A percentile compares a stretch with the other conserved stretches of the same genome.
Evolutionary conservation across 2,888 invertebrate genomes (phyloP).

Genomic region (Sphaeridia pumilis): DNA sequence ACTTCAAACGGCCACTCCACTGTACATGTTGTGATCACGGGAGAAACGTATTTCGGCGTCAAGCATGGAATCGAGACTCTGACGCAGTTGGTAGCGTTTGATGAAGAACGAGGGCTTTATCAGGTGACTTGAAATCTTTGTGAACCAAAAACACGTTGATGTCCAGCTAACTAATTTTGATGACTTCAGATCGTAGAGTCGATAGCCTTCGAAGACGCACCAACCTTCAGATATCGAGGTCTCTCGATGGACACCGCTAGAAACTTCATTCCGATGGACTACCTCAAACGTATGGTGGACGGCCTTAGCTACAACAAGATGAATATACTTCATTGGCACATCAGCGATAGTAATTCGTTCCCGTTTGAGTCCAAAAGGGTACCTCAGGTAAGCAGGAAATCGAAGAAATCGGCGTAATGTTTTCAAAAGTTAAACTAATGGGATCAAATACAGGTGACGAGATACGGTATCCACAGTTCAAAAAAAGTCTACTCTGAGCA

Average conservation of each 20-base stretch:
- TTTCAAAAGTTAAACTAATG: too few relatives aligned
- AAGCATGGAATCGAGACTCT: slow-evolving; percentile 33
- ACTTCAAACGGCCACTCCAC: not conserved
- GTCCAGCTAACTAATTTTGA: not conserved
- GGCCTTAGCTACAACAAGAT: slow-evolving; percentile 74
- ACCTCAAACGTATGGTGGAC: slow-evolving; percentile 60
- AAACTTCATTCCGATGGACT: slow-evolving; percentile 46
- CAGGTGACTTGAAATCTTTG: too few relatives aligned
- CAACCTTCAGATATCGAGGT: slow-evolving; percentile 47
- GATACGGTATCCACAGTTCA: slow-evolving; percentile 48
- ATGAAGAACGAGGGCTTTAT: slow-evolving; percentile 11
- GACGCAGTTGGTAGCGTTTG: slow-evolving; percentile 19
- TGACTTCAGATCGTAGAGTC: slow-evolving; percentile 44
- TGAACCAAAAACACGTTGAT: too few relatives aligned
- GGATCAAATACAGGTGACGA: slow-evolving; percentile 64
- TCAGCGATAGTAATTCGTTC: slow-evolving; percentile 44
- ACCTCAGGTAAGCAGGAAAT: slow-evolving; percentile 36
- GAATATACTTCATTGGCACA: slow-evolving; percentile 45
- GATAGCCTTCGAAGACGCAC: slow-evolving; percentile 53
- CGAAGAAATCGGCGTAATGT: too few relatives aligned
- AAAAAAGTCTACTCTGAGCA: slow-evolving; percentile 54
- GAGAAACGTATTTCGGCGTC: slow-evolving; percentile 31
- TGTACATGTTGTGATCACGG: slow-evolving; percentile 15
- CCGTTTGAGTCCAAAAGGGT: slow-evolving; percentile 43
- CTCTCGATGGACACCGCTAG: slow-evolving; percentile 47